Evolutionary conservation across 2,888 invertebrate species (phyloP), one percentile per base, ranked within the genome.

Genomic region (Epinotia brunnichana): DNA sequence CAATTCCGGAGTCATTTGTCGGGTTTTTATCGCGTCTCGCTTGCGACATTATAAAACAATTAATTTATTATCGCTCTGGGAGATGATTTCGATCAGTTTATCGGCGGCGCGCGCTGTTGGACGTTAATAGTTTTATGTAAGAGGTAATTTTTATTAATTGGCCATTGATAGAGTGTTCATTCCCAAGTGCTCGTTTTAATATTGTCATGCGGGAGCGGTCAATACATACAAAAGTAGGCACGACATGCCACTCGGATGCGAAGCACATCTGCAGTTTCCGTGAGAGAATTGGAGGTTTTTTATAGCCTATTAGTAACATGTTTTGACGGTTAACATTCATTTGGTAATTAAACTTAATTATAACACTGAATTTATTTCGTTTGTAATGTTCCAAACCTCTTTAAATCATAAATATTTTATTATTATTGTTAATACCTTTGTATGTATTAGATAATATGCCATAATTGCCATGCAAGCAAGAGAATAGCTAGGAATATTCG

Each of bases 1-100:
- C 86, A 91, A 93, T 93, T 91, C 83, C 76, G 84, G 83, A 80
- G 85, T 88, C 85, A 90, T 90, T 91, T 91, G 91, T 90, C 88
- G 86, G 85, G 83, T 90, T 90, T 90, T 90, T 90, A 90, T 89
- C 82, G 85, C 85, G 81, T 87, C 83, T 83, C 82, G 85, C 81
- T 86, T 84, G 90, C 90, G 91, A 91, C 90, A 89, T 88, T 89
- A 91, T 91, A 92, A 92, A 91, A 92, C 89, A 90, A 92, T 91
- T 91, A 91, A 92, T 92, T 92, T 92, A 92, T 90, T 91, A 89
- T 86, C 82, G 83, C 81, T 81, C 76, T 79, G 80, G 80, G 82
- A 88, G 89, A 89, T 87, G 90, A 88, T 91, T 89, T 83, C 84
- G 89, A 91, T 92, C 88, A 88, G 89, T 90, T 90, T 88, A 91